phyloP scores from a whole-genome alignment of 2,888 invertebrate species.

The Drosophila demipolita region DNA sequence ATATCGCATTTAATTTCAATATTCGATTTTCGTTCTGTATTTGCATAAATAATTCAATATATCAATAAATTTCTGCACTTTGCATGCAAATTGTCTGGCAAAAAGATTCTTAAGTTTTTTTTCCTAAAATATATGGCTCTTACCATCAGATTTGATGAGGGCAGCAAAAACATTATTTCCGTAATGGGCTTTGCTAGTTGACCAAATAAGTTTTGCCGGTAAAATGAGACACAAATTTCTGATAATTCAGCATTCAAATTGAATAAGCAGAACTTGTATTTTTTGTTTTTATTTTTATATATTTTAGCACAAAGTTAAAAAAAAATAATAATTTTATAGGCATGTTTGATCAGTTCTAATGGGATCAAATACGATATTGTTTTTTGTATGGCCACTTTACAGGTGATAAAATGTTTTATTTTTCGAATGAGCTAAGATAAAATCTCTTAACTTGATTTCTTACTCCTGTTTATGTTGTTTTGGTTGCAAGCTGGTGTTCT shows the following conservation, averaged over 20 bases:
- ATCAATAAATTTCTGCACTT: constrained; percentile 40
- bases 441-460: not conserved
- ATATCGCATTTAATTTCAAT: constrained; percentile 61
- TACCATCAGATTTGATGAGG: constrained; percentile 11
- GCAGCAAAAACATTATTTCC: not conserved
- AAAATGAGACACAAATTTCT: not conserved
- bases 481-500: constrained; percentile 39
- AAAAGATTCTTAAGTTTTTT: constrained; percentile 67
- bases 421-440: not conserved
- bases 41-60: constrained; percentile 53
- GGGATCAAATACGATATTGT: not conserved
- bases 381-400: not conserved
- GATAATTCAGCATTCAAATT: constrained; percentile 5
- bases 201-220: not conserved
- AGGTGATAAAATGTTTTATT: not conserved
- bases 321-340: not conserved
- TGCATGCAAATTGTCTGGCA: constrained; percentile 47
- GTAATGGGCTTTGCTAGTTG: not conserved
- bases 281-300: not conserved
- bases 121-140: constrained; percentile 23
- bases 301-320: not conserved
- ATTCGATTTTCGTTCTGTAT: constrained; percentile 21
- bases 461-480: not conserved
- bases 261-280: not conserved
- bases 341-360: not conserved